phyloP scores from a whole-genome alignment of 2,113 vertebrate species.

The Parus major region DNA sequence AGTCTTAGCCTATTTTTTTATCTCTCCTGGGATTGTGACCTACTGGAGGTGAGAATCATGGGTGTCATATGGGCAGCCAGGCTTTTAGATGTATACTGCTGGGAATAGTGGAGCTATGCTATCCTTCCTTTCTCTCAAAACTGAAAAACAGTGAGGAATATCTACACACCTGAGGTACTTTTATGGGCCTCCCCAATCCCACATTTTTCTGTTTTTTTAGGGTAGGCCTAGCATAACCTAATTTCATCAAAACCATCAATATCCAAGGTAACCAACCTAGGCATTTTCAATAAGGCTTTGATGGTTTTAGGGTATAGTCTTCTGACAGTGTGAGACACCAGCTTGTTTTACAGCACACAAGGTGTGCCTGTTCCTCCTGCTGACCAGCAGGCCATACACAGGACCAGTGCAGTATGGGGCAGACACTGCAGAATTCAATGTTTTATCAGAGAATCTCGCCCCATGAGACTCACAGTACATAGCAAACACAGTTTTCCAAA shows the following conservation, averaged over 20 bases:
- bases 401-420: accelerated
- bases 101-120: not conserved
- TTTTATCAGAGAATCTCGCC: not conserved
- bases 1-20: not conserved
- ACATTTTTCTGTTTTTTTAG: not conserved
- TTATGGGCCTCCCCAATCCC: not conserved
- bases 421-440: not conserved
- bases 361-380: not conserved
- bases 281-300: not conserved
- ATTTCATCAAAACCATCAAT: not conserved
- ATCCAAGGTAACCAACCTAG: not conserved
- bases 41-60: not conserved
- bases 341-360: not conserved
- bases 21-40: not conserved
- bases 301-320: not conserved
- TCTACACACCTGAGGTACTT: not conserved
- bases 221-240: not conserved
- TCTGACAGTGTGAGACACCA: not conserved
- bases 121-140: not conserved
- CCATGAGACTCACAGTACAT: not conserved
- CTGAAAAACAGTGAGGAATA: not conserved
- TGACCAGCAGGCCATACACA: not conserved
- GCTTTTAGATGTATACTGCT: not conserved
- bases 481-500: not conserved
- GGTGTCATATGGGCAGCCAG: not conserved